These are phyloP conservation scores for Calcarius ornatus DNA, from an alignment of 2,113 vertebrate species.

Conservation along the genomic window DNA sequence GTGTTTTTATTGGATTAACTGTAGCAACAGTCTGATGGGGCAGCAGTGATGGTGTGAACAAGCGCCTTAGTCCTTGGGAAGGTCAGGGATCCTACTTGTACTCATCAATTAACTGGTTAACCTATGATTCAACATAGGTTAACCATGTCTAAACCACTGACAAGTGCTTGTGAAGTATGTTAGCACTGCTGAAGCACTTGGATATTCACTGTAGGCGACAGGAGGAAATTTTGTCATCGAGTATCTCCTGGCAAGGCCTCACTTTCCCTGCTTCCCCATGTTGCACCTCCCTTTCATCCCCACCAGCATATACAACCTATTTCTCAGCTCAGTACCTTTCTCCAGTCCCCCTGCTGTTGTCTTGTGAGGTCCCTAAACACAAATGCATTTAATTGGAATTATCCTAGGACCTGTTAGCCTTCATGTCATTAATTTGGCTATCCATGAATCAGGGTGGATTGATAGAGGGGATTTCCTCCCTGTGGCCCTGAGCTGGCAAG, in stretches of 20 bases:
- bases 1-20: background rate
- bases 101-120: background rate
- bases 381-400: background rate
- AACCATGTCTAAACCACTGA: background rate
- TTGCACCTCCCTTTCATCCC: background rate
- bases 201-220: background rate
- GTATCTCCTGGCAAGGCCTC: background rate
- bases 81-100: background rate
- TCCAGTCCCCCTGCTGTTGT: background rate
- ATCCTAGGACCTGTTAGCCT: background rate
- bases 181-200: background rate
- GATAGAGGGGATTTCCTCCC: background rate
- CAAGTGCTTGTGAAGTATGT: background rate
- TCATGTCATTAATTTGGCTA: background rate
- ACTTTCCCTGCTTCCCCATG: background rate
- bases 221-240: background rate
- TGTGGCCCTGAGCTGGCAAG: background rate
- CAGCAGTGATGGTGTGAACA: background rate
- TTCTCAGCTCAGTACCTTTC: background rate
- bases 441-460: background rate
- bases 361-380: background rate
- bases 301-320: fast-evolving
- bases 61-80: background rate
- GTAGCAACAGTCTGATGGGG: background rate
- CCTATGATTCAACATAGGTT: background rate